Evolutionary conservation across 2,888 invertebrate species (phyloP).

Genomic region (Portevinia maculata): DNA sequence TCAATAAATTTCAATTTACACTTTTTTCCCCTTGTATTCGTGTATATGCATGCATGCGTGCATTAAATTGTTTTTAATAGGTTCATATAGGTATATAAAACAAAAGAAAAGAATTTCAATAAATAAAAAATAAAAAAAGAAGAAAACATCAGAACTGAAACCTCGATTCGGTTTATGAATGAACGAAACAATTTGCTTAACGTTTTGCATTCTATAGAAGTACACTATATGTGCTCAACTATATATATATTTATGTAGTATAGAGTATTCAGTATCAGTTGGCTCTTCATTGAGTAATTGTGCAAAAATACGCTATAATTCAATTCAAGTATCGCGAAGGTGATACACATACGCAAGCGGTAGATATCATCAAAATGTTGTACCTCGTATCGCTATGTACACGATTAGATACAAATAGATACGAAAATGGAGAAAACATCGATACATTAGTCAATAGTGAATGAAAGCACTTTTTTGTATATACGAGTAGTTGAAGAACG

Average conservation of each 20-base stretch:
- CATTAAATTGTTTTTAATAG: background rate
- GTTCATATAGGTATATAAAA: background rate
- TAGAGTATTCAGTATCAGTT: constrained; percentile 23
- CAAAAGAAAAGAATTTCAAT: constrained; percentile 6
- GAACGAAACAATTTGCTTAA: constrained; percentile 58
- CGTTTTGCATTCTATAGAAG: constrained; percentile 34
- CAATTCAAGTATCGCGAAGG: constrained; percentile 69
- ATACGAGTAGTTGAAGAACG: constrained; percentile 3
- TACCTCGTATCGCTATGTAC: background rate
- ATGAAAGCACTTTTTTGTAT: constrained; percentile 4
- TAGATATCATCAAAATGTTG: background rate
- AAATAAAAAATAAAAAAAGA: constrained; percentile 15
- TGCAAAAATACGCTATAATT: constrained; percentile 69
- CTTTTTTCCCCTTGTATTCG: background rate
- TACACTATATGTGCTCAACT: constrained; percentile 14
- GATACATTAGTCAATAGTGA: constrained; percentile 42
- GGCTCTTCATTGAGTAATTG: constrained; percentile 71
- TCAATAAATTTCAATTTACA: constrained; percentile 51
- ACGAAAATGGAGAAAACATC: constrained; percentile 4
- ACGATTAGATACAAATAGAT: background rate
- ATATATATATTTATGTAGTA: background rate
- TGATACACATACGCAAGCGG: constrained; percentile 47
- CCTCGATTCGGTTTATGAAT: constrained; percentile 50
- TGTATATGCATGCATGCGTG: background rate
- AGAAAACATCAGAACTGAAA: constrained; percentile 9